Evolutionary conservation across 2,888 invertebrate species (phyloP).

Genomic region (Didymodactylos carnosus): DNA sequence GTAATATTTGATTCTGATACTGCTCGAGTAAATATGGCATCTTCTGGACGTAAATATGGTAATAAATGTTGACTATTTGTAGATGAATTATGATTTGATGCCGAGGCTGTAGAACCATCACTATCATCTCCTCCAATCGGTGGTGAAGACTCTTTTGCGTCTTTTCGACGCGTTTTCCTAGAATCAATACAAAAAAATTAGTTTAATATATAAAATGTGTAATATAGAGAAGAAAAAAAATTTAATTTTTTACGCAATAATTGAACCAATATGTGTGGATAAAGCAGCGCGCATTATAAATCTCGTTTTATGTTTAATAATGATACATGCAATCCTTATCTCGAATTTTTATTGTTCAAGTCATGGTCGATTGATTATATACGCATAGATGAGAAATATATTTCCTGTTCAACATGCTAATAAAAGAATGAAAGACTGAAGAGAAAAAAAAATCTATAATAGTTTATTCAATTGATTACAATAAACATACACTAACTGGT

Average conservation of each 20-base stretch:
- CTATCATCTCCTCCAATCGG: not conserved
- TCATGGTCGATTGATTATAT: no score
- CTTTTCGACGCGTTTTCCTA: not conserved
- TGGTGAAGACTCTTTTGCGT: not conserved
- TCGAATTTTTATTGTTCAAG: no score
- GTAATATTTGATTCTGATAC: slow-evolving; percentile 77
- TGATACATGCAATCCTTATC: no score
- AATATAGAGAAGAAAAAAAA: no score
- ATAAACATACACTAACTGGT: no score
- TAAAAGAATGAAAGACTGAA: no score
- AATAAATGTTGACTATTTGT: not conserved
- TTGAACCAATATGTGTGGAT: not conserved
- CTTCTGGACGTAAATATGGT: not conserved
- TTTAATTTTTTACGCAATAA: not conserved
- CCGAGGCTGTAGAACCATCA: no score
- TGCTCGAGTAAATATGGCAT: not conserved
- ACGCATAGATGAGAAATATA: no score
- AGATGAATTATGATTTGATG: not conserved
- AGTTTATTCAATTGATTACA: no score
- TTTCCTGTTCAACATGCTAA: no score
- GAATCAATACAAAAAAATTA: not conserved
- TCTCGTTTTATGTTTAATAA: no score
- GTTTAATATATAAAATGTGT: not conserved
- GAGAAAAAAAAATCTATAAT: no score
- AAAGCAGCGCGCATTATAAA: not conserved